Evolutionary conservation across 2,888 invertebrate genomes (phyloP).

Genomic region (Thereva nobilitata): DNA sequence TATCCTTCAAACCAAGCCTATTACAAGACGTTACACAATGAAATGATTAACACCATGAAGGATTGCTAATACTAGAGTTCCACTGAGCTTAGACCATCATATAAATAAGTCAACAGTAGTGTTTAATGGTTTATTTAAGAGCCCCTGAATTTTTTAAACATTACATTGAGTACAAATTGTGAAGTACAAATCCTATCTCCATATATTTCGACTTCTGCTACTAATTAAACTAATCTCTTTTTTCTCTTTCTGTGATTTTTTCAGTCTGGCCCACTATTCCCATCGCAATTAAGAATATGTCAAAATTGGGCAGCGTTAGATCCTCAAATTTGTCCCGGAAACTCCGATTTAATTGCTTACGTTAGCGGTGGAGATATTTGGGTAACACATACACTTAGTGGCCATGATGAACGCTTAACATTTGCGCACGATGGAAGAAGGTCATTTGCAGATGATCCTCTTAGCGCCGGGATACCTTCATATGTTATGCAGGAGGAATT

Average conservation of each 20-base stretch:
- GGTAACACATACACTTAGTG: constrained; percentile 68
- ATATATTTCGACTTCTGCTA: no score
- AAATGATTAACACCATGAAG: no score
- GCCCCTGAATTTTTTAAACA: no score
- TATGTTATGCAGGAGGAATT: constrained; percentile 99
- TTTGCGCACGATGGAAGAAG: constrained; percentile 70
- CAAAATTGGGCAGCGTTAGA: constrained; percentile 74
- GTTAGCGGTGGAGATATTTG: constrained; percentile 90
- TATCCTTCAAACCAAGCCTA: no score
- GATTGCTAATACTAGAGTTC: no score
- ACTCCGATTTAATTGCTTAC: constrained; percentile 80
- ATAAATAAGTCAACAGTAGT: no score
- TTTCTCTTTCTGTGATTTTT: constrained; percentile 15
- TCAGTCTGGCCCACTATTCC: constrained; percentile 65
- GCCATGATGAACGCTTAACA: constrained; percentile 72
- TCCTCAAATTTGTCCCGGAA: constrained; percentile 69
- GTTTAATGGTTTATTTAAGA: no score
- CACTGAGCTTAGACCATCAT: no score
- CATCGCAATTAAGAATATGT: constrained; percentile 65
- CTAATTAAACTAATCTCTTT: no score
- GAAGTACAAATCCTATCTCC: no score
- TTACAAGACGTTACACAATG: no score
- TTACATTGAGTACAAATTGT: no score
- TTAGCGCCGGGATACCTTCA: constrained; percentile 93
- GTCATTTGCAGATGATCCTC: constrained; percentile 77